Conservation (phyloP, 2,888 invertebrate species). For the Macropis europaea region DNA sequence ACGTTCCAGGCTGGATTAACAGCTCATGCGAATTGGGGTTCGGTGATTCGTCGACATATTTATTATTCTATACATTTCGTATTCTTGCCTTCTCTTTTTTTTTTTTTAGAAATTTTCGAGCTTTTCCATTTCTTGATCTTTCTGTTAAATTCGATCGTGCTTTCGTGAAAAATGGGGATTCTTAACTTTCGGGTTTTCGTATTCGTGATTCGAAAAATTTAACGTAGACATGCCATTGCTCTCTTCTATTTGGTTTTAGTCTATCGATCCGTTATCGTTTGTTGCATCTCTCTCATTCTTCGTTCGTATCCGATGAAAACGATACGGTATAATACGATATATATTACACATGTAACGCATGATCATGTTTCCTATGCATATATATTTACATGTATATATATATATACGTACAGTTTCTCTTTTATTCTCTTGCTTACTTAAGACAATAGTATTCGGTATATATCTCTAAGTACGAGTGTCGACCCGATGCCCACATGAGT, state of each 20-base stretch:
- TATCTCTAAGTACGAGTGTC: conserved; percentile 54
- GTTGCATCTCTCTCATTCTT: conserved; percentile 8
- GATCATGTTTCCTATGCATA: conserved; percentile 18
- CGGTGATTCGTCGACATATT: conserved; percentile 68
- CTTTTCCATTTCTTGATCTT: conserved; percentile 39
- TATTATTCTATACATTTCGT: conserved; percentile 47
- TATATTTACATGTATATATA: too few relatives aligned
- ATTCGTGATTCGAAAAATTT: conserved; percentile 1
- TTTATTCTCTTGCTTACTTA: conserved; percentile 23
- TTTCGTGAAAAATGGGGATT: conserved; percentile 10
- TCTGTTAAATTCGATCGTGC: conserved; percentile 11
- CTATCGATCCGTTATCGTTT: conserved; percentile 1
- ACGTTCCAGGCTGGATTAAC: conserved; percentile 75
- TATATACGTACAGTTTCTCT: conserved; percentile 41
- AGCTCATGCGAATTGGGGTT: conserved; percentile 77
- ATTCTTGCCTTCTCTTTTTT: conserved; percentile 35
- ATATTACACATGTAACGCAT: conserved; percentile 21
- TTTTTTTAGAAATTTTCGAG: conserved; percentile 39
- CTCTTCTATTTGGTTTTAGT: not conserved
- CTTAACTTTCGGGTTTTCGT: conserved; percentile 1
- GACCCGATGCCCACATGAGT: conserved; percentile 67
- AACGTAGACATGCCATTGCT: not conserved
- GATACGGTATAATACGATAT: not conserved
- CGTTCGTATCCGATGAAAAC: not conserved
- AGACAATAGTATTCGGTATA: conserved; percentile 6